phyloP scores from a whole-genome alignment of 2,113 vertebrate species.

The Ovis canadensis region DNA sequence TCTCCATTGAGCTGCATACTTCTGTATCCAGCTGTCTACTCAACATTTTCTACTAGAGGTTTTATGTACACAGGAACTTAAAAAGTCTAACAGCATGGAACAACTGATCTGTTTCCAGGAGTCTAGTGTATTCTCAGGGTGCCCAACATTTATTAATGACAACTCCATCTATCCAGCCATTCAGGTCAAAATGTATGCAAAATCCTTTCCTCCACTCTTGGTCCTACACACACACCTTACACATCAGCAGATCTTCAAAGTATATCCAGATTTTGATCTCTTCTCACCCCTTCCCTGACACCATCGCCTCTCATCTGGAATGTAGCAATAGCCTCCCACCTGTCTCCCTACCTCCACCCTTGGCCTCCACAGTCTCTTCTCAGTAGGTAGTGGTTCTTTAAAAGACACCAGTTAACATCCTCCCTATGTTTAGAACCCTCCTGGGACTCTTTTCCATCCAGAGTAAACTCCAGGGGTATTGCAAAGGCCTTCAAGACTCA shows the following conservation, averaged over 20 bases:
- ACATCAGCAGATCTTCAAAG: not conserved
- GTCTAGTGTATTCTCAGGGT: not conserved
- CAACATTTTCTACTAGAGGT: not conserved
- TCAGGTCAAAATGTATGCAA: not conserved
- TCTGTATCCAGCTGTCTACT: not conserved
- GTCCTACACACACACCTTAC: not conserved
- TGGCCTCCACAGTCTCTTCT: not conserved
- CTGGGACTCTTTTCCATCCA: not conserved
- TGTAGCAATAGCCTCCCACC: not conserved
- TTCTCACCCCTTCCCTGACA: not conserved
- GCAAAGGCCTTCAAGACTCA: not conserved
- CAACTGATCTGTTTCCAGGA: not conserved
- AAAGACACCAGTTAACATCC: not conserved
- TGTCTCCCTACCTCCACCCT: not conserved
- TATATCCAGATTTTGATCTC: not conserved
- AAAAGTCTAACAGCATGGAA: not conserved
- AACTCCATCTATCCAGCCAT: not conserved
- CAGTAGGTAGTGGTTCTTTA: not conserved
- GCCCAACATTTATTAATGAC: not conserved
- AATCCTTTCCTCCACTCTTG: not conserved
- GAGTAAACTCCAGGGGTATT: not conserved
- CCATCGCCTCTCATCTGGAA: not conserved
- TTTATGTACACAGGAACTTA: not conserved
- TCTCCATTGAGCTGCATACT: not conserved
- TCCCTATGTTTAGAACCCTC: not conserved